Percentiles rank a stretch among this genome's conserved stretches.
phyloP scores from a whole-genome alignment of 2,888 invertebrate species.

The Dioctria linearis region DNA sequence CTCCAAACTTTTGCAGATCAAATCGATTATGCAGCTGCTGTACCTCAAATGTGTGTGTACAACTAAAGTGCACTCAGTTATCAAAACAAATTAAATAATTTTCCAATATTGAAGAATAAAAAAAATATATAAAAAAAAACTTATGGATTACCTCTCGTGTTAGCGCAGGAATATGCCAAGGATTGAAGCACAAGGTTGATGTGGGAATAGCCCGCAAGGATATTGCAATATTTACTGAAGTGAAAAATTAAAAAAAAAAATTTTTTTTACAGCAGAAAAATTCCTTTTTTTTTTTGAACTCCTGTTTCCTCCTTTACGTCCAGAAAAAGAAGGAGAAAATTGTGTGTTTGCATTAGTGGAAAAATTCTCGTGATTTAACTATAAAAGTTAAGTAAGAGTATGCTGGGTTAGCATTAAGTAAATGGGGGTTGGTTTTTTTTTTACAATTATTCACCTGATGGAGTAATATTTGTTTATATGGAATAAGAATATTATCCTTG shows the following conservation, averaged over 20 bases:
- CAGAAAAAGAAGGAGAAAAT: too few relatives aligned
- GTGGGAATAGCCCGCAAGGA: constrained; percentile 33
- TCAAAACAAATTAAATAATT: constrained; percentile 49
- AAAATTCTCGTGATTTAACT: too few relatives aligned
- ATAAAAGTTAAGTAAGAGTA: too few relatives aligned
- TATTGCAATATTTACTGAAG: constrained; percentile 48
- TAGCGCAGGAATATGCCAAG: background rate
- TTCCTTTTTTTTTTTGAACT: too few relatives aligned
- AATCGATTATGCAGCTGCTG: background rate
- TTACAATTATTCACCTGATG: too few relatives aligned
- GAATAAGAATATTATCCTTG: too few relatives aligned
- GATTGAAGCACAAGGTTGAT: background rate
- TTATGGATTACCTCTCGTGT: background rate
- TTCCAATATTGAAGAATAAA: constrained; percentile 43
- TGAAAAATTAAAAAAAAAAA: constrained; percentile 22
- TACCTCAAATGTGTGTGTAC: background rate
- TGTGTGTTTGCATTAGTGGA: too few relatives aligned
- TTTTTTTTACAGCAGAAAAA: too few relatives aligned
- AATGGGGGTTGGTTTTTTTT: too few relatives aligned
- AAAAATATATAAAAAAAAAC: background rate
- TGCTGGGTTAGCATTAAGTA: too few relatives aligned
- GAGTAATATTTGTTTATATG: too few relatives aligned
- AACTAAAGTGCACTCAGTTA: constrained; percentile 5
- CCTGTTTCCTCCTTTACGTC: too few relatives aligned
- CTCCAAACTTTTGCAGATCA: background rate